Evolutionary conservation across 2,888 invertebrate species (phyloP).

Genomic region (Callosobruchus maculatus): DNA sequence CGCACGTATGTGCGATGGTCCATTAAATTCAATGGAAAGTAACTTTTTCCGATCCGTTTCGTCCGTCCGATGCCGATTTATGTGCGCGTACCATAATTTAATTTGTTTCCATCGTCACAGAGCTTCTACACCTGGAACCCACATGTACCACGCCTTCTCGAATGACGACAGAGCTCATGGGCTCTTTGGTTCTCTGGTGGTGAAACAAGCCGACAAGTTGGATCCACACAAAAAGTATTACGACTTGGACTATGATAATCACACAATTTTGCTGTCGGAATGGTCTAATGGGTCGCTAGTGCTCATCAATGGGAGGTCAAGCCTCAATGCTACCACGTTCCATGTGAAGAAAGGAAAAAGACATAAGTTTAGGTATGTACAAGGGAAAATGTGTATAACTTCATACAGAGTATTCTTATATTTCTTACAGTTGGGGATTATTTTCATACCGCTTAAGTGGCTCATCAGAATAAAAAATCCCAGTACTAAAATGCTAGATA

Average conservation of each 20-base stretch:
- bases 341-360: constrained; percentile 57
- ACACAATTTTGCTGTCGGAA: constrained; percentile 67
- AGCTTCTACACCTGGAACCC: constrained; percentile 65
- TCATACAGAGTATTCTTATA: no score
- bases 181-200: constrained; percentile 67
- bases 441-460: no score
- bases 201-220: constrained; percentile 60
- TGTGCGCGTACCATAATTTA: no score
- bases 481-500: no score
- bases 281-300: constrained; percentile 54
- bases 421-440: no score
- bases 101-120: constrained; percentile 32
- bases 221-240: constrained; percentile 62
- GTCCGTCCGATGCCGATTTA: no score
- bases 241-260: constrained; percentile 67
- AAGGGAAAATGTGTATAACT: no score
- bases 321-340: constrained; percentile 49
- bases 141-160: constrained; percentile 70
- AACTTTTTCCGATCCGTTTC: no score
- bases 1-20: no score
- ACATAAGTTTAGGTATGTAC: constrained; percentile 47
- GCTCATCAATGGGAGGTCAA: constrained; percentile 62
- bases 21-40: no score
- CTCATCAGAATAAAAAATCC: no score
- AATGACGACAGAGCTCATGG: constrained; percentile 68